Evolutionary conservation across 2,888 invertebrate genomes (phyloP), one percentile per base, ranked within the genome.

Genomic region (Lobophora halterata): DNA sequence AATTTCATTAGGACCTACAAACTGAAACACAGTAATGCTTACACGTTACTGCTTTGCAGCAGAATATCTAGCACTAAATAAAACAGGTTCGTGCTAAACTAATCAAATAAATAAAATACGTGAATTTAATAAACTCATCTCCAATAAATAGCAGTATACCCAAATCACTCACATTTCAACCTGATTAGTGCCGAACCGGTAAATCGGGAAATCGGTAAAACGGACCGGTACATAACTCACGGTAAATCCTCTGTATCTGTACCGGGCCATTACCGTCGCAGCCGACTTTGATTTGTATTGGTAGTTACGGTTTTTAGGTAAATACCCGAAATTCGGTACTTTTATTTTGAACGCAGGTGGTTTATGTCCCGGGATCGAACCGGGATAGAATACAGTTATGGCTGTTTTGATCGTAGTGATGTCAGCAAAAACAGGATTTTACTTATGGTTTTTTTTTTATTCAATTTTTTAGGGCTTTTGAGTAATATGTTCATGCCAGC

Each of bases 271-370:
- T 53, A 53, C 48, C 38, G 35, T 36, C 36, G 38, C 45, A 35
- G 44, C 32, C 45, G 41, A 50, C 53, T 56, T 56, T 53, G 53
- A 58, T 58, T 55, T 58, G 57, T 55, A 50, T 46, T 28, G 47
- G 45, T 42, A 45, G 53, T 53, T 53, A 55, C 53, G 36, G 52
- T 51, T 55, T 55, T 50, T 53, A 50, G 57, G 53, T 50, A 52
- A 55, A 50, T 55, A 46, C 44, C 36, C 17, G 38, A 32, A 41
- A 36, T 46, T 40, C 42, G 40, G 37, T 37, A 45, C 42, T 40
- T 49, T 52, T n/a, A n/a, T n/a, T 50, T 50, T 39, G 39, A 41
- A 23, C 45, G 26, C 18, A 30, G 31, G 31, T 41, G 27, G 10
- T 49, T 49, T 49, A 49, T 46, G 46, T 44, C 34, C 40, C 35